Evolutionary conservation across 2,113 vertebrate species (phyloP), one percentile per base, ranked within the genome.

Genomic region (Azemiops feae): DNA sequence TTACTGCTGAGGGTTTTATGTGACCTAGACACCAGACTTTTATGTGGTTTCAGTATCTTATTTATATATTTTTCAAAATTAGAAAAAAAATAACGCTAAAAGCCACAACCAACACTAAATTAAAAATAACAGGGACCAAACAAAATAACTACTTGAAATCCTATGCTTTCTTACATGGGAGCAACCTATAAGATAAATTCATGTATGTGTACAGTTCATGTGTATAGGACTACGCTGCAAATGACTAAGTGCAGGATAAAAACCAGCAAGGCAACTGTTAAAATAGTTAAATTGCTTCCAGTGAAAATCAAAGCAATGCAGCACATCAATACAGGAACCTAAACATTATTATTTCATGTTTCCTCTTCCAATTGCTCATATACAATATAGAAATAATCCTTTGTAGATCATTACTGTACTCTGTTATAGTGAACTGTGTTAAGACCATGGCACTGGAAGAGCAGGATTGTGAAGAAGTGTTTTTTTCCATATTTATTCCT

Each of bases 291-390:
- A 87, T 52, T 27, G 45, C 45, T 87, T 87, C 45, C 45, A 50
- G 1, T 30, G 47, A 50, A 27, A 87, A 50, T 6, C 2, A 12
- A 47, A 87, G 2, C 5, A 87, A 50, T 52, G n/a, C 47, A 52
- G 25, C 47, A 52, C 12, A 30, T 87, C 85, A 87, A 18, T 30
- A 47, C 85, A 87, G 45, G 47, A 87, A 52, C 87, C 18, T 18
- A 54, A 88, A 34, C 16, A 20, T 88, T 52, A 53, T 39, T 92
- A 88, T 91, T 96, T 89, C 92, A 30, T 34, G 91, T 93, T 88
- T 58, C 89, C 39, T 54, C 52, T 94, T 12, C 12, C 47, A 87
- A 45, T 91, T 81, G 91, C 90, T 52, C 81, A 50, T 39, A 22
- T 22, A 39, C 60, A 54, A 34, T 30, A 55, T n/a, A 34, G 45